These are phyloP conservation scores for Tachina fera DNA, from an alignment of 2,888 invertebrate species.

Conservation along the genomic window DNA sequence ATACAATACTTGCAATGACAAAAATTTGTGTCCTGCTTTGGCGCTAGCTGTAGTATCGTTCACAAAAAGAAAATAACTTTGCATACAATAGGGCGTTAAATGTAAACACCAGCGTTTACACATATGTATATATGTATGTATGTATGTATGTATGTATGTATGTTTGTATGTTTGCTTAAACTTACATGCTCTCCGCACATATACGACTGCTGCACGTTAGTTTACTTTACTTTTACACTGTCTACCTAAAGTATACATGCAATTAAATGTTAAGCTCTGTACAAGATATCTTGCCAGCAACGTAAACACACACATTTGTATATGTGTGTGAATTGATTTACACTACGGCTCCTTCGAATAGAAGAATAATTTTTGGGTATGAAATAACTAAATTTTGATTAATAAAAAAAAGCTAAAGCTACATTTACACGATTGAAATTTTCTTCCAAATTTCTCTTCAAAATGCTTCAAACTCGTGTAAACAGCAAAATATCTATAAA, in stretches of 20 bases:
- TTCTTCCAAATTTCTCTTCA: too few relatives aligned
- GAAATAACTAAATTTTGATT: background rate
- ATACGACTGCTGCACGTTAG: background rate
- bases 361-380: background rate
- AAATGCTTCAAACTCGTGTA: too few relatives aligned
- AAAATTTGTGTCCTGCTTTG: conserved; percentile 42
- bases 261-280: conserved; percentile 66
- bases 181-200: background rate
- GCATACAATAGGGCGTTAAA: conserved; percentile 78
- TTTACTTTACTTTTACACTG: conserved; percentile 39
- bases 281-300: conserved; percentile 18
- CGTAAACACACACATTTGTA: background rate
- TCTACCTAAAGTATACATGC: conserved; percentile 44
- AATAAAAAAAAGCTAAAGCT: too few relatives aligned
- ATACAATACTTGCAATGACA: conserved; percentile 28
- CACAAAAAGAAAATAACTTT: conserved; percentile 67
- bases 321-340: background rate
- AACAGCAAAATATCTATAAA: too few relatives aligned
- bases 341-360: conserved; percentile 1
- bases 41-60: conserved; percentile 74
- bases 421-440: too few relatives aligned
- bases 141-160: background rate
- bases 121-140: background rate
- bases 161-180: background rate
- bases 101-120: conserved; percentile 59